phyloP scores from a whole-genome alignment of 1,140 invertebrate genomes.

The Nasonia vitripennis region DNA sequence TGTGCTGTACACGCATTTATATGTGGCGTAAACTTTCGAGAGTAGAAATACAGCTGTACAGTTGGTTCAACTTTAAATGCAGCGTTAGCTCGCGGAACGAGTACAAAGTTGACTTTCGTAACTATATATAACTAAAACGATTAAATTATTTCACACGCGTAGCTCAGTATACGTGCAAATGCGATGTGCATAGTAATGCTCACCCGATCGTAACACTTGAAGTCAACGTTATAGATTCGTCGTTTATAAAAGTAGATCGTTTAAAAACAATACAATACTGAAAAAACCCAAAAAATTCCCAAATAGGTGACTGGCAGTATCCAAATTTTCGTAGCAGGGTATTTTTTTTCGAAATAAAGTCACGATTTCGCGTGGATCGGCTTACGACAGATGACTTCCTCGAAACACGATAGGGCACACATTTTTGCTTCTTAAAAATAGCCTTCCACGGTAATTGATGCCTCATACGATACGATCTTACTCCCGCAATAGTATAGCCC shows the following conservation, averaged over 20 bases:
- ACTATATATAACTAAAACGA: background rate
- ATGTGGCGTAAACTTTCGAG: too few species aligned
- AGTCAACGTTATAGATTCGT: too few species aligned
- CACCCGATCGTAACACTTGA: too few species aligned
- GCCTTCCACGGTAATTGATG: conserved; percentile 35
- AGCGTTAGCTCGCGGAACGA: background rate
- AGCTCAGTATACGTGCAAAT: background rate
- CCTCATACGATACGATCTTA: conserved; percentile 18
- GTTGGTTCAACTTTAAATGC: background rate
- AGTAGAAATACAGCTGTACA: background rate
- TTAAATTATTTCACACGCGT: background rate
- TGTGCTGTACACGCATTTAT: background rate
- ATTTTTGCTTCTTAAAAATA: conserved; percentile 30
- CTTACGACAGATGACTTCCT: conserved; percentile 29
- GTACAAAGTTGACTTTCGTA: background rate
- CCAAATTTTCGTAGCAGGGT: background rate
- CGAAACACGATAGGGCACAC: conserved; percentile 28
- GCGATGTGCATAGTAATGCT: too few species aligned
- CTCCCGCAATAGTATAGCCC: background rate
- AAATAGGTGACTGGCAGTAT: background rate
- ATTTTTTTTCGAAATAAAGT: background rate
- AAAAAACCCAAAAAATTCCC: too few species aligned
- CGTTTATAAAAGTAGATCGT: too few species aligned
- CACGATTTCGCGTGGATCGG: conserved; percentile 3
- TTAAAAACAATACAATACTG: too few species aligned